Conservation (phyloP, 2,888 invertebrate species). For the Melipona beecheii region DNA sequence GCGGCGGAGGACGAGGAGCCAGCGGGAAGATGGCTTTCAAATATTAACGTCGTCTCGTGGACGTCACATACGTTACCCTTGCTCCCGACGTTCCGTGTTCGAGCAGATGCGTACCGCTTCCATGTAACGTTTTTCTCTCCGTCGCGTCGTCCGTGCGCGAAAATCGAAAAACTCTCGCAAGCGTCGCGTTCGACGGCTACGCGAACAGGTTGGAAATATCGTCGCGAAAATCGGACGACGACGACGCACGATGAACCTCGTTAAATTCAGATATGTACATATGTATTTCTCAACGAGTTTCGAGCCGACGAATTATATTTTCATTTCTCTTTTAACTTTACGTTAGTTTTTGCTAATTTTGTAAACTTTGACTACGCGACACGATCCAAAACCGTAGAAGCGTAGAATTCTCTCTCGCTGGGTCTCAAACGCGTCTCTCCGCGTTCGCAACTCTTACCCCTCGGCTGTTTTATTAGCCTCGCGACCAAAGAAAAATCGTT, state of each 20-base stretch:
- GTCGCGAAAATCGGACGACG: neutral
- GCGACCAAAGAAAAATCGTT: constrained; percentile 52
- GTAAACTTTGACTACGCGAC: no score
- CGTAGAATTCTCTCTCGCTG: no score
- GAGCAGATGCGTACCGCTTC: constrained; percentile 63
- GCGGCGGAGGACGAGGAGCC: constrained; percentile 64
- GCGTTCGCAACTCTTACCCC: neutral
- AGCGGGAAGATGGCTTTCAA: constrained; percentile 75
- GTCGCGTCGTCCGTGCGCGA: neutral
- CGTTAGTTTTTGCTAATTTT: no score
- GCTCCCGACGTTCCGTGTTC: constrained; percentile 62
- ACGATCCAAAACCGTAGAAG: no score
- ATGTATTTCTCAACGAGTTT: no score
- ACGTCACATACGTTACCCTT: constrained; percentile 77
- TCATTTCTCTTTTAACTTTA: no score
- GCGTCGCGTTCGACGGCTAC: neutral
- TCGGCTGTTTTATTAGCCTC: constrained; percentile 13
- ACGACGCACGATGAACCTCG: neutral
- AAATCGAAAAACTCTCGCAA: neutral
- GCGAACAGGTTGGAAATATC: neutral
- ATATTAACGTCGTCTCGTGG: constrained; percentile 80
- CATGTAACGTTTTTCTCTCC: constrained; percentile 37
- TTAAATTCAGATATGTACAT: neutral
- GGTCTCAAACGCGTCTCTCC: neutral
- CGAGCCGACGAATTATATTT: neutral